Base-by-base conservation (phyloP, 2,888 invertebrate species). In the Hipparchia semele region DNA sequence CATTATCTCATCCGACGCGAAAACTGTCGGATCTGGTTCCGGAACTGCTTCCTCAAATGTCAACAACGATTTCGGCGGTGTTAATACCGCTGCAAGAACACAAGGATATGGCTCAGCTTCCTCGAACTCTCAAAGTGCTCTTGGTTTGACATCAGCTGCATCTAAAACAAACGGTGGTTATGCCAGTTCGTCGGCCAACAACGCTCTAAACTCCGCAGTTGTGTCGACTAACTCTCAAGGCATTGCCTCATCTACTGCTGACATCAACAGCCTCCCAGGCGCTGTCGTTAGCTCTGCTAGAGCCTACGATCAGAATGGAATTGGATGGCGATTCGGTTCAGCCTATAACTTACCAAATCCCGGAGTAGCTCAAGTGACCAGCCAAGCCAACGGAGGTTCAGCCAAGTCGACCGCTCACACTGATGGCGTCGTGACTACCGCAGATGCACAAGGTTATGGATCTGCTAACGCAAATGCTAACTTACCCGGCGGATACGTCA, bases 241-340 rank as follows among this genome's bases (percentile, higher is more conserved):
- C 23, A 85, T 79, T 75, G 83, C 83, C 2, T 83, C 82, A 9
- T 88, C 91, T 8, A 86, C 83, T 73, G 90, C 89, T 1, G 84
- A 88, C 70, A 81, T 86, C 23, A 82, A 85, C 68, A 85, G 85
- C 6, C 74, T 80, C 23, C 77, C 81, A 56, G 86, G 86, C n/a
- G 81, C 78, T 49, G 85, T 84, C 45, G 74, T 81, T 45, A 83
- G 87, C 12, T 81, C 86, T 4, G 87, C 87, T 72, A 87, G 85
- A 72, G 73, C 82, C 33, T 73, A 80, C 70, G 80, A 81, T 64
- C 82, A 84, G 67, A 86, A 84, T 70, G 82, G 85, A 45, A n/a
- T n/a, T n/a, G 10, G 39, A 73, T 92, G 92, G 92, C 88, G 84
- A 58, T 92, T 92, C 76, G 92, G 92, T 12, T 88, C 90, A 39